These are phyloP conservation scores for Acyrthosiphon pisum DNA, from an alignment of 1,140 invertebrate species.

Conservation along the genomic window DNA sequence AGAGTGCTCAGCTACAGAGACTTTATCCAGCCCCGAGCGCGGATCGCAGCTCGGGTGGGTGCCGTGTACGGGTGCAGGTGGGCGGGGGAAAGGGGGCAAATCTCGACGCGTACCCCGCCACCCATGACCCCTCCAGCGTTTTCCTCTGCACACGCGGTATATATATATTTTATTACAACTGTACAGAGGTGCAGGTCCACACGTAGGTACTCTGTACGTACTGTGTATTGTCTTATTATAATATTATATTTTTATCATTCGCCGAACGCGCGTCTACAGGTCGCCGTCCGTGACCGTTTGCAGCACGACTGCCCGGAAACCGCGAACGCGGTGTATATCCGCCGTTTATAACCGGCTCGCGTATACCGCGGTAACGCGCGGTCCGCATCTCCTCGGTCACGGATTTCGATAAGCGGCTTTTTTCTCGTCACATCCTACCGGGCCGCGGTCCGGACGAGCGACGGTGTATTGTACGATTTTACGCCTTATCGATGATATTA, in stretches of 20 bases:
- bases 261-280: background rate
- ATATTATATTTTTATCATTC: too few species aligned
- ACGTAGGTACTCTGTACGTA: too few species aligned
- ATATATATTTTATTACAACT: background rate
- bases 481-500: background rate
- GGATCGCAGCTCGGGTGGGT: background rate
- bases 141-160: background rate
- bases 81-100: background rate
- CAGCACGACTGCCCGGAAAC: background rate
- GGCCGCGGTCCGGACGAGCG: too few species aligned
- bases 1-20: background rate
- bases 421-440: background rate
- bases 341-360: background rate
- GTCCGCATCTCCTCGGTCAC: background rate
- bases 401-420: background rate
- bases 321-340: background rate
- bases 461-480: background rate
- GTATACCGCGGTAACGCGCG: background rate
- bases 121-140: background rate
- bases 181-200: background rate
- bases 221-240: too few species aligned
- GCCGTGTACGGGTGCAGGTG: too few species aligned
- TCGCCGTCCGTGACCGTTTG: background rate
- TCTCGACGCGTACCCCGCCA: background rate
- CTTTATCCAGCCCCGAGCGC: background rate